Evolutionary conservation across 2,797 vertebrate species (phyloP).

Genomic region (Melopsittacus undulatus): DNA sequence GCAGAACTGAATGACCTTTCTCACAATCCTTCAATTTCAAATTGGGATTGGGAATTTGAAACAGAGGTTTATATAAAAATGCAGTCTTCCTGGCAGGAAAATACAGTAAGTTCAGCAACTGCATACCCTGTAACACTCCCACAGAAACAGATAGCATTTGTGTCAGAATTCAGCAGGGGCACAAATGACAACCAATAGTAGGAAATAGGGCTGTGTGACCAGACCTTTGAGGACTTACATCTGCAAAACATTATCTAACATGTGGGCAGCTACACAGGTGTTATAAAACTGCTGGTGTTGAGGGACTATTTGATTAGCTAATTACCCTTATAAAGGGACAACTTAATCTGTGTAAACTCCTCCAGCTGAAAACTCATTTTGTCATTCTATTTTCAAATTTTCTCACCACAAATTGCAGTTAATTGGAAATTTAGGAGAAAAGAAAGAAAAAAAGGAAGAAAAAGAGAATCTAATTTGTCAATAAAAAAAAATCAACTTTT

Average conservation of each 20-base stretch:
- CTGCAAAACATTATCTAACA: constrained; percentile 59
- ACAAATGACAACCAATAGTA: constrained; percentile 5
- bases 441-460: constrained; percentile 46
- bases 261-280: constrained; percentile 61
- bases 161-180: constrained; percentile 4
- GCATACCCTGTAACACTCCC: neutral
- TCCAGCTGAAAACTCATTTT: constrained; percentile 58
- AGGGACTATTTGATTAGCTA: constrained; percentile 76
- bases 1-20: constrained; percentile 12
- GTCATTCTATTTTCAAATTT: constrained; percentile 58
- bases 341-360: constrained; percentile 64
- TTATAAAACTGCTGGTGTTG: constrained; percentile 73
- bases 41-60: neutral
- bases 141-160: constrained; percentile 4
- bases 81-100: neutral
- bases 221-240: constrained; percentile 19
- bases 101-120: neutral
- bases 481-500: constrained; percentile 76
- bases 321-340: constrained; percentile 74
- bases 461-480: constrained; percentile 78
- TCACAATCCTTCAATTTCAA: constrained; percentile 12
- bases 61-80: neutral
- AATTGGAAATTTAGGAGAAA: constrained; percentile 67
- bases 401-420: constrained; percentile 66
- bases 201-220: neutral